A percentile compares a stretch with the other conserved stretches of the same genome.
phyloP scores from a whole-genome alignment of 2,797 vertebrate genomes.

The Catostomus latipinnis region DNA sequence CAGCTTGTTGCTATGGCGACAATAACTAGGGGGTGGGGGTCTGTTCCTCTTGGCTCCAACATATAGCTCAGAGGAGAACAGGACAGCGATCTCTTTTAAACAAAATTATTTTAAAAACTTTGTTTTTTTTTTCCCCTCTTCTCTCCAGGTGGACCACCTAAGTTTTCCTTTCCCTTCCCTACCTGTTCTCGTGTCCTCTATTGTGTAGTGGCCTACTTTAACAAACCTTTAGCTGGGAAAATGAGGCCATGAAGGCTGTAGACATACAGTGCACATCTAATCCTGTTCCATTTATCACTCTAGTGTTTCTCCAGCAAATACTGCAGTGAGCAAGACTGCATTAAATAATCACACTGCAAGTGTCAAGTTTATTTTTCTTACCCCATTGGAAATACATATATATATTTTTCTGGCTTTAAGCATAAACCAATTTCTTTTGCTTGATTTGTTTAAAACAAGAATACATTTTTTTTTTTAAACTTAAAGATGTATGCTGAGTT shows the following conservation, averaged over 20 bases:
- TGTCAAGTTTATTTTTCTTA: neutral
- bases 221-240: constrained; percentile 15
- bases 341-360: neutral
- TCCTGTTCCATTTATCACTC: constrained; percentile 8
- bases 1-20: constrained; percentile 37
- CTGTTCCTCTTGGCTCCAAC: neutral
- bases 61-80: neutral
- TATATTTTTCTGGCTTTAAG: too few relatives aligned
- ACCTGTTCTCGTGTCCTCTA: constrained; percentile 43
- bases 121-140: neutral
- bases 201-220: constrained; percentile 34
- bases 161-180: neutral
- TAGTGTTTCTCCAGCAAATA: neutral
- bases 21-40: neutral
- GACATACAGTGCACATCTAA: constrained; percentile 1
- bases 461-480: too few relatives aligned
- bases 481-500: too few relatives aligned
- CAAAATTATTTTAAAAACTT: too few relatives aligned
- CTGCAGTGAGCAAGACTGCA: neutral
- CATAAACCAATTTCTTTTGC: too few relatives aligned
- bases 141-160: neutral
- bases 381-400: too few relatives aligned
- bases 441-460: too few relatives aligned
- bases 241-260: constrained; percentile 34
- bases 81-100: neutral